phyloP scores from a whole-genome alignment of 2,888 invertebrate species.

The Nomada ferruginata region DNA sequence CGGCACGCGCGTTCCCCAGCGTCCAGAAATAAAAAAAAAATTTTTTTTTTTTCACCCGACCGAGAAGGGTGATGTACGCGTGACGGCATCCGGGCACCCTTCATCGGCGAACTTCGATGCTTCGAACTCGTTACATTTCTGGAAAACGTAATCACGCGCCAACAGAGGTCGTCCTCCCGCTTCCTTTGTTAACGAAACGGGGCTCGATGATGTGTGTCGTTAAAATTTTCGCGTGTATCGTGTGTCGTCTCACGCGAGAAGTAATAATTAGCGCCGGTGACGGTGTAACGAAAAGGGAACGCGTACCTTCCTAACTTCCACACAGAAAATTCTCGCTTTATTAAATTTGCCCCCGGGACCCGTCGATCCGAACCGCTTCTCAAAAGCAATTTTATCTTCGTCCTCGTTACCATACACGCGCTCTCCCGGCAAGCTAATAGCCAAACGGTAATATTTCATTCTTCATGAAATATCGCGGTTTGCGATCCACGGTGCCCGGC shows the following conservation, averaged over 20 bases:
- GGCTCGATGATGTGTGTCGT: slow-evolving; percentile 25
- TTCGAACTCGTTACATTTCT: slow-evolving; percentile 24
- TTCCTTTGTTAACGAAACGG: slow-evolving; percentile 49
- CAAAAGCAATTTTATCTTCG: slow-evolving; percentile 56
- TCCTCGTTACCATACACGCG: slow-evolving; percentile 43
- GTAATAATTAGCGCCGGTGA: slow-evolving; percentile 51
- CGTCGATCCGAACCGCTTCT: slow-evolving; percentile 40
- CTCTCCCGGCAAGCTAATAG: slow-evolving; percentile 11
- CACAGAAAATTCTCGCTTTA: slow-evolving; percentile 52
- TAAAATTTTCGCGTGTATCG: slow-evolving; percentile 35
- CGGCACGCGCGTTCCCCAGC: neutral
- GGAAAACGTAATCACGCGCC: slow-evolving; percentile 25
- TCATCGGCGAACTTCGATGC: slow-evolving; percentile 21
- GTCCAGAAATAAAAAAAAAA: slow-evolving; percentile 55
- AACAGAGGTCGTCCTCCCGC: neutral
- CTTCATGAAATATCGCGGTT: slow-evolving; percentile 35
- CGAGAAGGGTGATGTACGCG: slow-evolving; percentile 10
- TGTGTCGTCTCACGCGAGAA: slow-evolving; percentile 28
- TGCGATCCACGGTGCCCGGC: neutral
- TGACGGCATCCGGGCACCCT: slow-evolving; percentile 19
- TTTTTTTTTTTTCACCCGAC: slow-evolving; percentile 25
- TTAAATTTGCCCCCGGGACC: slow-evolving; percentile 49
- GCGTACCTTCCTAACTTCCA: slow-evolving; percentile 38
- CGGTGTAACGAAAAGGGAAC: slow-evolving; percentile 35
- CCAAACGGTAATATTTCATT: slow-evolving; percentile 48